Evolutionary conservation across 1,140 invertebrate genomes (phyloP).

Genomic region (Rhyzopertha dominica): DNA sequence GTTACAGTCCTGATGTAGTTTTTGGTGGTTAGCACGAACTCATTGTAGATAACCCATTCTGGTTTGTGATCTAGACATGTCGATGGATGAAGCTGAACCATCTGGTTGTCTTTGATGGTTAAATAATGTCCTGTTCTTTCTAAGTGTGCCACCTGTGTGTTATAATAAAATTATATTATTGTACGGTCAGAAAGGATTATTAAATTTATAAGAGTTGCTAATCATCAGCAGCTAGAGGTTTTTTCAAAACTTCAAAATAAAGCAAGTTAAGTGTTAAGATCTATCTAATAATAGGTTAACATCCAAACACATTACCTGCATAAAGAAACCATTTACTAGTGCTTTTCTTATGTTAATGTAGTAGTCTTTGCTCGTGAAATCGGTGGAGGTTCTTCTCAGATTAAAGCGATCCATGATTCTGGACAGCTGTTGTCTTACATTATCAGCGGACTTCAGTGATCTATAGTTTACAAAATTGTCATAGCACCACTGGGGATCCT

Average conservation of each 20-base stretch:
- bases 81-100: slow-evolving; percentile 97
- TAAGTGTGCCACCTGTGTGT: slow-evolving; percentile 80
- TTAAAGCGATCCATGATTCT: slow-evolving; percentile 79
- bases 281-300: slow-evolving; percentile 9
- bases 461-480: slow-evolving; percentile 99
- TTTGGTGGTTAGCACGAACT: slow-evolving; percentile 99
- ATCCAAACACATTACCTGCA: slow-evolving; percentile 73
- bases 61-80: slow-evolving; percentile 99
- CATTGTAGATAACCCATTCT: slow-evolving; percentile 99
- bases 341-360: slow-evolving; percentile 99
- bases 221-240: no score
- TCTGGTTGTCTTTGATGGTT: slow-evolving; percentile 98
- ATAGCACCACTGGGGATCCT: slow-evolving; percentile 98
- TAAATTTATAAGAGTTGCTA: no score
- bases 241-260: no score
- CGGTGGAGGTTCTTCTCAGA: slow-evolving; percentile 91
- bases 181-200: slow-evolving; percentile 14
- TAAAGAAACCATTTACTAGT: slow-evolving; percentile 96
- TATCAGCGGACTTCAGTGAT: slow-evolving; percentile 83
- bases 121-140: slow-evolving; percentile 95
- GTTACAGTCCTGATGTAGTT: slow-evolving; percentile 99
- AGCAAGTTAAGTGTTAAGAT: background rate
- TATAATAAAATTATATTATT: slow-evolving; percentile 8
- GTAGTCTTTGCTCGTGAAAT: slow-evolving; percentile 98
- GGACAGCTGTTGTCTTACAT: slow-evolving; percentile 61